Evolutionary conservation across 2,888 invertebrate species (phyloP), one percentile per base, ranked within the genome.

Genomic region (Chloromyia formosa): DNA sequence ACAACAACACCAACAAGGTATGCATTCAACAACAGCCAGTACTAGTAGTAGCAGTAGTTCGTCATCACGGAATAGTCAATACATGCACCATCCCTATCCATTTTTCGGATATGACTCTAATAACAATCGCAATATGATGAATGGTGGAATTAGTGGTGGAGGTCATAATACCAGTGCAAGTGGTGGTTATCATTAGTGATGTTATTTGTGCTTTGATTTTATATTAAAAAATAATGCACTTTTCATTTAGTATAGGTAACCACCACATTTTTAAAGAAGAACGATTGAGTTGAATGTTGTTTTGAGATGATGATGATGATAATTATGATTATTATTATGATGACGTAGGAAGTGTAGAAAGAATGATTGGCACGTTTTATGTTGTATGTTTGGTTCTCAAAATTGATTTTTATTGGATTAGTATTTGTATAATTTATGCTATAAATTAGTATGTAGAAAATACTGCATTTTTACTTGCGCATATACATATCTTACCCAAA

Each of bases 101-200:
- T 58, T 71, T 58, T 56, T 58, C 18, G 71, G 71, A 35, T 71
- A 71, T 40, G 71, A 56, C 18, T 71, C 56, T 56, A 71, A 20
- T 42, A 71, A 18, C 16, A 56, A 71, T 71, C 56, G 56, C 18
- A 69, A 71, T 71, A 16, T 12, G 12, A 58, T 35, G 18, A 56
- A 35, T 40, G 18, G 14, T 20, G 56, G 58, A 18, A 27, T 14
- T 27, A n/a, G 35, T 27, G 71, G 56, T 56, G 40, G 23, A 10
- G 22, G 45, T 49, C 20, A 20, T 45, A 20, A 10, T 20, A 18
- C 62, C 12, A 16, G 9, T 42, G 20, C 16, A 18, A 22, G 54
- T 27, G 56, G 27, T 16, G 54, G 69, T 35, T 71, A 71, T 56
- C 56, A 71, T 71, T 71, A 64, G 62, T 7, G 12, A 42, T 40